Evolutionary conservation across 2,113 vertebrate species (phyloP), one percentile per base, ranked within the genome.

Genomic region (Sceloporus tristichus): DNA sequence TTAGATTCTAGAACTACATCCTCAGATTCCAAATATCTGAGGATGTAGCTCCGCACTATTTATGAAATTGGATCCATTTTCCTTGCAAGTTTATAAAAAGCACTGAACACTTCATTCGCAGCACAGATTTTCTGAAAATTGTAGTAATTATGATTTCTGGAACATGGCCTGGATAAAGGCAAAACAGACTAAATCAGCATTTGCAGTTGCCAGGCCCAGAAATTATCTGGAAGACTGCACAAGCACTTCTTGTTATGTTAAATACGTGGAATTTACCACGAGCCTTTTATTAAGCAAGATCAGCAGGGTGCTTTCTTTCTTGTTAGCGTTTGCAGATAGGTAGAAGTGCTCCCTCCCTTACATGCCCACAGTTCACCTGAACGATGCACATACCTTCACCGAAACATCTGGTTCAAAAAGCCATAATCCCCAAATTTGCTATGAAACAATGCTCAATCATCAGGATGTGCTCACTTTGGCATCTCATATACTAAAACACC

Each of bases 81-180:
- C 80, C 6, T 0, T 53, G 76, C 0, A 23, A 86, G 87, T 85
- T 80, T 85, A 18, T 82, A 83, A 27, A 48, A 80, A 74, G 71
- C 53, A 79, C 65, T 34, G 71, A 87, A 80, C 84, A 79, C 38
- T 53, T 89, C 85, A 74, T 59, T 89, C 23, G 77, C 84, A 71
- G 78, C 40, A 73, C 29, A 86, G 79, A 92, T 88, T 85, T 73
- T 38, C 77, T 13, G 4, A 86, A 91, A 91, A 91, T 86, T 81
- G 66, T 82, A 87, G 65, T 93, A 85, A 90, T 87, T 91, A 89
- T 4, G 23, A 87, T 78, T 87, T 85, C 68, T 85, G 79, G 68
- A 82, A 81, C 48, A 25, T 10, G 56, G 70, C 11, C 0, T 42
- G 23, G 21, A 29, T 54, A 65, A 18, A 1, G 34, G 40, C 70